Evolutionary conservation across 2,888 invertebrate species (phyloP).

Genomic region (Bruchidius siliquastri): DNA sequence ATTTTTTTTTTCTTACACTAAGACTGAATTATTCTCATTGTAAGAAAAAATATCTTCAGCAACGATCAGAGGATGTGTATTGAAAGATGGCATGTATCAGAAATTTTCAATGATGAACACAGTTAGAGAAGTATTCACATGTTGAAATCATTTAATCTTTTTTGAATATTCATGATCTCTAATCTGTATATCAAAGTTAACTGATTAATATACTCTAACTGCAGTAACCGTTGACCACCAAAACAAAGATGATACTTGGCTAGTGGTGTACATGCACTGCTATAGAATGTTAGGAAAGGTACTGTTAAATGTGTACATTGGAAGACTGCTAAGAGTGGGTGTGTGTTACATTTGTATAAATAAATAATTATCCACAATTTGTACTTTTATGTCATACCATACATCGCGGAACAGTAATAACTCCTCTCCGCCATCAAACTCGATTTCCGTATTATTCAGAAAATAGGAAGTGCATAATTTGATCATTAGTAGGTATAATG

Average conservation of each 20-base stretch:
- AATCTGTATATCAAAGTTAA: too few species aligned
- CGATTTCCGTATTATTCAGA: too few species aligned
- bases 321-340: constrained; percentile 8
- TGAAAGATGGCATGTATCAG: too few species aligned
- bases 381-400: background rate
- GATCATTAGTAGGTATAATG: too few species aligned
- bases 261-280: background rate
- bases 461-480: too few species aligned
- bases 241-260: background rate
- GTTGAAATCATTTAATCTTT: background rate
- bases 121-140: too few species aligned
- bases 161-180: background rate
- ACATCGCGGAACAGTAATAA: too few species aligned
- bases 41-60: too few species aligned
- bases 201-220: too few species aligned
- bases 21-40: background rate
- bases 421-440: too few species aligned
- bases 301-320: constrained; percentile 10
- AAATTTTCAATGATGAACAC: too few species aligned
- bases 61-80: too few species aligned
- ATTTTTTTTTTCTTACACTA: background rate
- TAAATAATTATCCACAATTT: constrained; percentile 3
- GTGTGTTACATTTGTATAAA: constrained; percentile 13
- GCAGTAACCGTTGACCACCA: background rate
- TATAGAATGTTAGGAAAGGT: constrained; percentile 9